Percentiles rank a stretch among this genome's conserved stretches.
Evolutionary conservation across 2,888 invertebrate genomes (phyloP).

Genomic region (Tetranychus piercei): DNA sequence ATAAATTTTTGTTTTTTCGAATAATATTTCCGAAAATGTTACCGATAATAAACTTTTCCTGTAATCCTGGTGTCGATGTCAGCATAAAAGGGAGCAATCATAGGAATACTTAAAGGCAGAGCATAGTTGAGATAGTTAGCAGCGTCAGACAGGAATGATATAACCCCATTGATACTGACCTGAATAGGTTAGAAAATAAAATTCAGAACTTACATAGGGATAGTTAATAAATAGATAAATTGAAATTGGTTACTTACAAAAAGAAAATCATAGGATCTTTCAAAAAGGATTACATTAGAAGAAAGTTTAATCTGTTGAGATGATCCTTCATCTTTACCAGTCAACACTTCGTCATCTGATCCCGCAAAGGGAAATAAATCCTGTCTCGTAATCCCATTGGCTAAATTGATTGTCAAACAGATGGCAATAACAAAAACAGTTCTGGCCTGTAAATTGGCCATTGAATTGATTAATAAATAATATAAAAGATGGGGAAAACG

Average conservation of each 20-base stretch:
- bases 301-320: constrained; percentile 46
- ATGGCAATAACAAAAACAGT: not conserved
- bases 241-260: constrained; percentile 49
- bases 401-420: not conserved
- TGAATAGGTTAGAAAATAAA: constrained; percentile 34
- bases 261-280: constrained; percentile 50
- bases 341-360: constrained; percentile 37
- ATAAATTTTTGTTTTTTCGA: not conserved
- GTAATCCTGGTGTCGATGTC: constrained; percentile 62
- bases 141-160: constrained; percentile 74
- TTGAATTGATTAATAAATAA: not conserved
- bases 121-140: constrained; percentile 66
- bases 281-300: constrained; percentile 60
- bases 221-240: too few species aligned
- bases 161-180: constrained; percentile 75
- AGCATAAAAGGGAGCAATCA: constrained; percentile 73
- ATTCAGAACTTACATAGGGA: not conserved
- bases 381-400: constrained; percentile 13
- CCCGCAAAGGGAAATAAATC: constrained; percentile 24
- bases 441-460: not conserved
- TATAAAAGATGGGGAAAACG: not conserved
- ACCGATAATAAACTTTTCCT: constrained; percentile 53
- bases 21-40: constrained; percentile 10
- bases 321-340: constrained; percentile 43
- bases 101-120: constrained; percentile 69